Base-by-base conservation (phyloP, 2,113 vertebrate species). In the Gallinago undulata region DNA sequence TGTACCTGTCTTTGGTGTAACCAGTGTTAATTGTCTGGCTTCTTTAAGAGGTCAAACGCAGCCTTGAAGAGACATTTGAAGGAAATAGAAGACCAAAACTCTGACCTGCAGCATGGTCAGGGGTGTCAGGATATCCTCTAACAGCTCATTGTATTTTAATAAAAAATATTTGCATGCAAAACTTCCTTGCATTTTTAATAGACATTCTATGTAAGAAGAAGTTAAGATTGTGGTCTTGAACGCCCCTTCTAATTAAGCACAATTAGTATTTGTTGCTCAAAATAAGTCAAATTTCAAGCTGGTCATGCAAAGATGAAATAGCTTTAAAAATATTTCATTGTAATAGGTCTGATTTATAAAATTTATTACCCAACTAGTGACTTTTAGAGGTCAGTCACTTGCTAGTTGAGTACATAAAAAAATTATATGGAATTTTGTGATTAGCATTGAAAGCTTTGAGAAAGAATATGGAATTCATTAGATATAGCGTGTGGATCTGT, bases 361-460 rank as follows among this genome's bases (percentile, higher is more conserved):
- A 97, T 97, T 96, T 97, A 98, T 97, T 97, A 82, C 79, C 87
- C 89, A 96, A 51, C 91, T 95, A 93, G 95, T 89, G 95, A 97
- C 93, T 98, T 98, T 95, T 80, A 92, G 97, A 97, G 97, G 97
- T 98, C 96, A 97, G 62, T 94, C 89, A 84, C 94, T 95, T 96
- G 88, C 90, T 96, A 94, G 94, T 50, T 93, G 91, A 97, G 96
- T 98, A 94, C 95, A 96, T 97, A 95, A 95, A 92, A 96, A 98
- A 96, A 97, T 97, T 77, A 97, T 85, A 96, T 91, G 86, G 92
- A 96, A 97, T 97, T 96, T 92, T 97, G 87, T 97, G 94, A 97
- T 97, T 97, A 97, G 43, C 92, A 96, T 68, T 94, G 92, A 98
- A 97, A 96, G 74, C 91, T 91, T 86, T 0, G 8, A 95, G 96